These are phyloP conservation scores for Neolamprologus cancellatus DNA, from an alignment of 2,113 vertebrate genomes.

Conservation along the genomic window DNA sequence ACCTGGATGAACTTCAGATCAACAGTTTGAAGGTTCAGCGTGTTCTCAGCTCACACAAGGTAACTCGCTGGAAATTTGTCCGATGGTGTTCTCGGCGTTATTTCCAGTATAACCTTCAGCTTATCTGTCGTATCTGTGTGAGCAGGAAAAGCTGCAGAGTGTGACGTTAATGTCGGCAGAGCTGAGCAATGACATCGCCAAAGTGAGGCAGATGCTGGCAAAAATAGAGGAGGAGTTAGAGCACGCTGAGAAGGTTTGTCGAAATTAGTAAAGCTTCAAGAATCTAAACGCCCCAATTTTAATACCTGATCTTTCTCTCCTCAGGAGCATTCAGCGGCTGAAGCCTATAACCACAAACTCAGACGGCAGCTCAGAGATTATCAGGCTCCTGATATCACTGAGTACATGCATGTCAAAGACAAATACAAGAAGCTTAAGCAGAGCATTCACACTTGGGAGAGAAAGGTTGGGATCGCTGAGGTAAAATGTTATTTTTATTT, in stretches of 20 bases:
- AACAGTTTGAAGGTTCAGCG: constrained; percentile 10
- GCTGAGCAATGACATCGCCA: constrained; percentile 22
- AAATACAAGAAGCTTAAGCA: constrained; percentile 38
- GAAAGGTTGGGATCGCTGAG: constrained; percentile 45
- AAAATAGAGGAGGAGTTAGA: constrained; percentile 7
- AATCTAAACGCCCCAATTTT: rapidly evolving
- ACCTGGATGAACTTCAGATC: neutral
- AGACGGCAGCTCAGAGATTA: constrained; percentile 14
- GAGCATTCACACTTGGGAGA: constrained; percentile 28
- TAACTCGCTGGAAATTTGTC: neutral
- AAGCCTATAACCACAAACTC: constrained; percentile 17
- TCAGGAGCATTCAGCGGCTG: constrained; percentile 28
- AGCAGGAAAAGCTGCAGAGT: constrained; percentile 38
- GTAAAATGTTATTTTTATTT: neutral
- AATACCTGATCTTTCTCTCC: neutral
- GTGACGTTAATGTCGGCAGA: neutral
- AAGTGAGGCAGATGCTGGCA: neutral
- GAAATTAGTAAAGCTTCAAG: neutral
- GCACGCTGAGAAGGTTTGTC: constrained; percentile 10
- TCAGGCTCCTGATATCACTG: neutral
- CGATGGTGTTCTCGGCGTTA: neutral
- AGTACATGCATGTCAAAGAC: constrained; percentile 41
- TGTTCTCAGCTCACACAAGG: constrained; percentile 32
- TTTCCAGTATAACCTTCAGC: neutral
- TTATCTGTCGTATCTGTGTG: neutral